Percentiles rank a stretch among this genome's conserved stretches.
phyloP scores from a whole-genome alignment of 2,113 vertebrate species.

The Mesocricetus auratus region DNA sequence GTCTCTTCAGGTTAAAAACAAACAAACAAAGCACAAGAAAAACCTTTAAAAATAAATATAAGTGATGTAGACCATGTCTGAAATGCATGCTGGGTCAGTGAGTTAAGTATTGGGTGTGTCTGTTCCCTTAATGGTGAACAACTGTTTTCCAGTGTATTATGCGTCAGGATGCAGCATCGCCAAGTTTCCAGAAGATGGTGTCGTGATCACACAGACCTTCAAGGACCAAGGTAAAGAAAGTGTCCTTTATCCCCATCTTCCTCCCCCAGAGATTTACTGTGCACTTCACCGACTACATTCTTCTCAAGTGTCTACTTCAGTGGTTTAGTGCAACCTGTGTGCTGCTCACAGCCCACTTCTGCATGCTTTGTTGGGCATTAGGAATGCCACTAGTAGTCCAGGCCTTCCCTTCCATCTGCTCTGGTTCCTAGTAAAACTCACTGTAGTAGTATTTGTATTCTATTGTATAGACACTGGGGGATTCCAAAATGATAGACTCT shows the following conservation, averaged over 20 bases:
- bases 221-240: conserved; percentile 96
- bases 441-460: background rate
- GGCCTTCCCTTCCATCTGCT: background rate
- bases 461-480: background rate
- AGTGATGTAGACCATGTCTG: background rate
- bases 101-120: background rate
- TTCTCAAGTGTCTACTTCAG: background rate
- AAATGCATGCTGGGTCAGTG: background rate
- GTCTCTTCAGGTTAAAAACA: background rate
- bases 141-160: conserved; percentile 93
- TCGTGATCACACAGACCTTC: conserved; percentile 96
- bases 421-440: background rate
- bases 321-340: background rate
- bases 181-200: conserved; percentile 96
- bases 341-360: background rate
- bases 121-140: background rate
- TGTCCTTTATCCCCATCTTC: background rate
- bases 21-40: background rate
- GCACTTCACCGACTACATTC: background rate
- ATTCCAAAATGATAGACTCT: background rate
- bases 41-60: background rate
- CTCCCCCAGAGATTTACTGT: background rate
- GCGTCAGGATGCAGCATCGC: conserved; percentile 98
- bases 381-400: background rate
- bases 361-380: background rate